Evolutionary conservation across 1,140 invertebrate species (phyloP), one percentile per base, ranked within the genome.

Genomic region (Pararge aegeria): DNA sequence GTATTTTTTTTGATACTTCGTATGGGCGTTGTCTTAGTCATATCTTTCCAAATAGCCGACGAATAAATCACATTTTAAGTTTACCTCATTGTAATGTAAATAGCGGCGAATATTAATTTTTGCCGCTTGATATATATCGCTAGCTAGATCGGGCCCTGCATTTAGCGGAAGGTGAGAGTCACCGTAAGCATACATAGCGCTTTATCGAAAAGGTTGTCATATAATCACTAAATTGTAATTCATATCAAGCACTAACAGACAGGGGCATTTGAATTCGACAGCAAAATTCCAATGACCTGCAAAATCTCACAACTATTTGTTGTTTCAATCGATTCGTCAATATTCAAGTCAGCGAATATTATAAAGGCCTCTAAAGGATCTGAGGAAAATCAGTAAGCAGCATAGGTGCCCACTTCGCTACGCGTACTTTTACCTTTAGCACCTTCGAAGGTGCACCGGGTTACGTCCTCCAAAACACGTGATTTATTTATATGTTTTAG

Each of bases 261-360:
- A 46, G 16, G 42, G 19, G n/a, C 19, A 46, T 46, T 46, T 46
- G 18, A 46, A 46, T 46, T 46, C 42, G 42, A 4, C 42, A 46
- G 19, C 19, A 46, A 46, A 46, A 46, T 46, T 46, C 16, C 6
- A 46, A 46, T 46, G 19, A 46, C 42, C 42, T 20, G 16, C 42
- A 16, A 46, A 46, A 46, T 46, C 42, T 46, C 42, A 19, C 16
- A 20, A 46, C 18, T 18, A 46, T 46, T 46, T 46, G 42, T 46
- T 46, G 16, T 46, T 46, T 20, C 42, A 20, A 46, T 46, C 18
- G 42, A 46, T 46, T 46, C 42, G 42, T 46, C 42, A 46, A 46
- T 46, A 46, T 46, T 46, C 42, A 46, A 46, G 42, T 46, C 42
- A 46, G 42, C 42, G 42, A 46, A 46, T 46, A 20, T 46, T 46